Evolutionary conservation across 2,113 vertebrate species (phyloP).

Genomic region (Naja naja): DNA sequence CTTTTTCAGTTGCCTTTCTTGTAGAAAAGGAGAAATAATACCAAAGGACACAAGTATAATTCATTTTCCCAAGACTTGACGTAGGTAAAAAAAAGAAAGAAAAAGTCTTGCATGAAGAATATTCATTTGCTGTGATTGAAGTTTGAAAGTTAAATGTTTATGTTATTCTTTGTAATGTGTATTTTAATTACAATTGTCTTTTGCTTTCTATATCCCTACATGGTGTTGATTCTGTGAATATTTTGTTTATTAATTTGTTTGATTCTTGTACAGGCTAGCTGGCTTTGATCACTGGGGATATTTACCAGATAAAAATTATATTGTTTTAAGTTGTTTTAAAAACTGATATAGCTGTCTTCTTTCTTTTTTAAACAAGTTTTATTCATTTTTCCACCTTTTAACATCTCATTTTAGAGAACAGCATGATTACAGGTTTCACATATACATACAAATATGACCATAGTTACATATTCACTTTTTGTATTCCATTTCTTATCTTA

Average conservation of each 20-base stretch:
- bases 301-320: background rate
- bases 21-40: background rate
- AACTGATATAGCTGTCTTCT: background rate
- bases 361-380: too few species aligned
- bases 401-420: too few species aligned
- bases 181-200: slow-evolving; percentile 8
- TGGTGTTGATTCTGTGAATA: background rate
- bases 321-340: background rate
- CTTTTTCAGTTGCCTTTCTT: background rate
- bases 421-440: too few species aligned
- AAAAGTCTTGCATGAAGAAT: background rate
- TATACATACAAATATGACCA: too few species aligned
- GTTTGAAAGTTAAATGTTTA: background rate
- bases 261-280: background rate
- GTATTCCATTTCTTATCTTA: too few species aligned
- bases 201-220: background rate
- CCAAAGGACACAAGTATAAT: background rate
- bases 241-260: background rate
- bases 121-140: background rate
- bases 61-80: background rate
- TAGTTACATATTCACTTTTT: too few species aligned
- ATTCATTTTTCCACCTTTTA: too few species aligned
- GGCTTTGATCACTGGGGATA: background rate
- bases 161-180: slow-evolving; percentile 5
- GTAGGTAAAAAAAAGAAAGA: background rate